Evolutionary conservation across 1,140 invertebrate genomes (phyloP).

Genomic region (Cyclina sinensis): DNA sequence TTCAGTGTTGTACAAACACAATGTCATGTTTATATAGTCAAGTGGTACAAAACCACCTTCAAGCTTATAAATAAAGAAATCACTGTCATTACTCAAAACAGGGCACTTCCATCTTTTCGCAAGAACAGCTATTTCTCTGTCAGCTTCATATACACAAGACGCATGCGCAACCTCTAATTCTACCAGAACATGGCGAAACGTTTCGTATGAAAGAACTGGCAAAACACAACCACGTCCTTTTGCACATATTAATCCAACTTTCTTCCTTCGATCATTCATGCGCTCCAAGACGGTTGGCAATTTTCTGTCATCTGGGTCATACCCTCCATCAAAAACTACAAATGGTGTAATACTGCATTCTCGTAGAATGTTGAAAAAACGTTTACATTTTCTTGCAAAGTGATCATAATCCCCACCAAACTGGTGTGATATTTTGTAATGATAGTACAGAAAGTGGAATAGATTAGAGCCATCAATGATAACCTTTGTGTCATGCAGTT

Average conservation of each 20-base stretch:
- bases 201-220: constrained; percentile 89
- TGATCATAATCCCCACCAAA: constrained; percentile 96
- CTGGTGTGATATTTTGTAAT: constrained; percentile 89
- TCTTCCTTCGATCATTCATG: constrained; percentile 89
- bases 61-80: constrained; percentile 96
- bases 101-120: constrained; percentile 93
- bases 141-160: constrained; percentile 94
- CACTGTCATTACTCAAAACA: constrained; percentile 95
- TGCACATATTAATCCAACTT: constrained; percentile 79
- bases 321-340: constrained; percentile 93
- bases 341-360: constrained; percentile 92
- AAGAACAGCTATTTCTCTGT: constrained; percentile 93
- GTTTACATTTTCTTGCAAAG: constrained; percentile 89
- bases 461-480: constrained; percentile 95
- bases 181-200: constrained; percentile 90
- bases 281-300: constrained; percentile 90
- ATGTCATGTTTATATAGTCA: constrained; percentile 88
- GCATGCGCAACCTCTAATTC: constrained; percentile 90
- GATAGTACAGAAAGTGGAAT: constrained; percentile 91
- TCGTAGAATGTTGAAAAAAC: constrained; percentile 91
- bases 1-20: constrained; percentile 52
- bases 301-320: constrained; percentile 92
- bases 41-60: constrained; percentile 91
- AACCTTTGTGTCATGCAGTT: constrained; percentile 91
- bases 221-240: constrained; percentile 79